phyloP scores from a whole-genome alignment of 2,888 invertebrate species.

The Mantis religiosa region DNA sequence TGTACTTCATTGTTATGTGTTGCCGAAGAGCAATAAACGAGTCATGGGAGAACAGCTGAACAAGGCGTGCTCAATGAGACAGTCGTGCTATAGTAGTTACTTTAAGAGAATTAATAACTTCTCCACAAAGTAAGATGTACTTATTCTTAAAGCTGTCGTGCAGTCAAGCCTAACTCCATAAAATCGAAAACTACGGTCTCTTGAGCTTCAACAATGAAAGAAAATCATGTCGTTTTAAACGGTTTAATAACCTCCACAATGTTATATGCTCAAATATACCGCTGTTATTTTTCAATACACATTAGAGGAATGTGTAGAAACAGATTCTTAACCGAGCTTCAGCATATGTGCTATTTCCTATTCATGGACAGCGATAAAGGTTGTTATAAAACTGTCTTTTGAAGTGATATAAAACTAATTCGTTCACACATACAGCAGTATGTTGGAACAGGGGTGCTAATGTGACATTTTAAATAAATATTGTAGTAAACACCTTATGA shows the following conservation, averaged over 20 bases:
- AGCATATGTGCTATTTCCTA: too few relatives aligned
- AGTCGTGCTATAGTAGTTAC: neutral
- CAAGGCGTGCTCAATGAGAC: neutral
- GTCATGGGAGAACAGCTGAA: neutral
- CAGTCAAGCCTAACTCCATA: neutral
- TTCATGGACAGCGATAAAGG: too few relatives aligned
- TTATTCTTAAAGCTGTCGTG: neutral
- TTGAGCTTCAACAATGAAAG: neutral
- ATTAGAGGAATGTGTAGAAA: too few relatives aligned
- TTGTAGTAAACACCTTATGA: too few relatives aligned
- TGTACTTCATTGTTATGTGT: neutral
- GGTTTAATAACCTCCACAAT: neutral
- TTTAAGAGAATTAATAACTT: neutral
- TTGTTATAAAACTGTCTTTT: too few relatives aligned
- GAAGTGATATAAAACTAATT: too few relatives aligned
- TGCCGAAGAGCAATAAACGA: neutral
- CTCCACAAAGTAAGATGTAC: neutral
- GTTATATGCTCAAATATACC: neutral
- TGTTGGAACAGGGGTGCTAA: too few relatives aligned
- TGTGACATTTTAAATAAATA: too few relatives aligned
- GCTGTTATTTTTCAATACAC: too few relatives aligned
- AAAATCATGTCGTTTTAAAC: neutral
- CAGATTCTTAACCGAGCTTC: too few relatives aligned
- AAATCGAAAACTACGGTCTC: neutral
- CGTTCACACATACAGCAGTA: too few relatives aligned